Base-by-base conservation (phyloP, 2,113 vertebrate genomes). In the Elachura formosa region DNA sequence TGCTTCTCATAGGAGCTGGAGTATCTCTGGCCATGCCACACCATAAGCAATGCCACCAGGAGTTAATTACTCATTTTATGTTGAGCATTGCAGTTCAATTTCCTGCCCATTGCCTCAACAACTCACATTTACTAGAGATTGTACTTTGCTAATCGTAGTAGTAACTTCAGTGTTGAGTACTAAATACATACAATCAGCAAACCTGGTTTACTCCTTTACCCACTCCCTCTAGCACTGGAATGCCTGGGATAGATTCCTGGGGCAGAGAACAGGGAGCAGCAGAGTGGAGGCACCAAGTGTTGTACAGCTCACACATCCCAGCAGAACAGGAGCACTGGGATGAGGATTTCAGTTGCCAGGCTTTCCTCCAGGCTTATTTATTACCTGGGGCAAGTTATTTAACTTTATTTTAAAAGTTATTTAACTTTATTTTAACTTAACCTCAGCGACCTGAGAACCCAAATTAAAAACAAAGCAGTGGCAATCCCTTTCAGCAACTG, bases 221-320 rank as follows among this genome's bases (percentile, higher is more conserved):
- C 33, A 9, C 7, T 41, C 8, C 24, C 21, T 64, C 18, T 22
- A 89, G 14, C 41, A 24, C 9, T 55, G 25, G 41, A 51, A 31
- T 13, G 25, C 9, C 72, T 62, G 34, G 56, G 66, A 25, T 19
- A 36, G 73, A 38, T 14, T n/a, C 4, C 14, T 33, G 46, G 41
- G 56, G 56, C 72, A 38, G 63, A n/a, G 38, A 4, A 6, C 24
- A 22, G 49, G 31, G 8, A 48, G 80, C 59, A 59, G 61, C 69
- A 24, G 19, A 46, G 43, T 66, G 36, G 24, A 31, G 33, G 43
- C 25, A 63, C 12, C 0, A 0, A 8, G 36, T 2, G 22, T 3
- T 10, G 52, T 41, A 36, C 33, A 52, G 31, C 41, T 40, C 5
- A 1, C 58, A 23, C 14, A 3, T 14, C 71, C 43, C 12, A 22